Base-by-base conservation (phyloP, 2,888 invertebrate species). In the Catocala fraxini region DNA sequence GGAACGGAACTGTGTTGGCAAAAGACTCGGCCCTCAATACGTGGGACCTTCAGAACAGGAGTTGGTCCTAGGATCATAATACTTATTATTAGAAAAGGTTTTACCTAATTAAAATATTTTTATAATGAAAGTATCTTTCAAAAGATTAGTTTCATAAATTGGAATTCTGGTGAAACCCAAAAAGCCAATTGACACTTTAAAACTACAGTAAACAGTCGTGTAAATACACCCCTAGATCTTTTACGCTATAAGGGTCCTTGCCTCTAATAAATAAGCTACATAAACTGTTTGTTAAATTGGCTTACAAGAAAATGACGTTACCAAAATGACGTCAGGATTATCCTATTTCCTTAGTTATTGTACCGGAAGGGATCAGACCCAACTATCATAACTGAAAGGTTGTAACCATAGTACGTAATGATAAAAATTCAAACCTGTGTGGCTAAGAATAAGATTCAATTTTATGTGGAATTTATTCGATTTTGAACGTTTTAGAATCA, bases 341-440 rank as follows among this genome's bases (percentile, higher is more conserved):
- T 62, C 69, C 68, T 70, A 71, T 73, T 73, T 70, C 68, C 66
- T 57, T 65, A 65, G 56, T 70, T 64, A 78, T 74, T 74, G 68
- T 73, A 70, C 57, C 74, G 77, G 74, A 79, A 80, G 70, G 80
- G 76, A 77, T 80, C 71, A 71, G 70, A 60, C 60, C 63, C 42
- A 57, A 49, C 54, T 55, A 65, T 61, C 60, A 57, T 48, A 48
- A 46, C 35, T 45, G 52, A 65, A 47, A 61, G 1, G 49, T 13
- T 59, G 51, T 33, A 60, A 52, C n/a, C 6, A 5, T 7, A 53
- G 46, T 47, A 25, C 6, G n/a, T n/a, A 25, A 10, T n/a, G 12
- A 35, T 10, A 52, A 43, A 41, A 51, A 48, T 49, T 34, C 48
- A 59, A 3, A 7, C 48, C 2, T 52, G 10, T 41, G 9, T 0